Evolutionary conservation across 2,888 invertebrate genomes (phyloP), one percentile per base, ranked within the genome.

Genomic region (Ennomos quercinarius): DNA sequence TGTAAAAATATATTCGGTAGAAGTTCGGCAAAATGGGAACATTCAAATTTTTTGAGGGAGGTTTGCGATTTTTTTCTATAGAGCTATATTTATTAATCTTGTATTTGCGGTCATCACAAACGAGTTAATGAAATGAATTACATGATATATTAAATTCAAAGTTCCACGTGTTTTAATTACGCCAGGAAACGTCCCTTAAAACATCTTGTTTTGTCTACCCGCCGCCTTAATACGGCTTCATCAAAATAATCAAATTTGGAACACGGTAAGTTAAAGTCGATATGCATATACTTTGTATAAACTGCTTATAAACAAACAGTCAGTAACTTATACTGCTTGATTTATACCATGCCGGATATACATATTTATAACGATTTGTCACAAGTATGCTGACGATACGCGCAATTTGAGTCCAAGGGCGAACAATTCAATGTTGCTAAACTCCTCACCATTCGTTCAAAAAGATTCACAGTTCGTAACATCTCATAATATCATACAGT

Each of bases 381-480:
- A 55, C 46, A 46, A 43, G 37, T 42, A 43, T 10, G 10, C 37
- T 39, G 37, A 35, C 11, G 40, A 44, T 49, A 34, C 45, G 44
- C 36, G 39, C 42, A 8, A 51, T 46, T 47, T 38, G 12, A 58
- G 34, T 58, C 40, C 41, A 71, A 66, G 59, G 57, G 55, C 44
- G 52, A 74, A 70, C 65, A 53, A 80, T 50, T 38, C 17, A 86
- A 86, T 87, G 87, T 88, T 88, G 87, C 87, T 85, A 84, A 83
- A 71, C 85, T 87, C 87, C 86, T 71, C 64, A 61, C 50, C 61
- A 66, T 51, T 63, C 61, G 72, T 73, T 63, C 62, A 63, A 64
- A 53, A 66, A 66, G 55, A 58, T 57, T 61, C 60, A 55, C 53
- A 55, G 59, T 65, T 63, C 57, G 57, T 53, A 67, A 61, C 67